Evolutionary conservation across 2,797 vertebrate genomes (phyloP).

Genomic region (Cirrhinus mrigala): DNA sequence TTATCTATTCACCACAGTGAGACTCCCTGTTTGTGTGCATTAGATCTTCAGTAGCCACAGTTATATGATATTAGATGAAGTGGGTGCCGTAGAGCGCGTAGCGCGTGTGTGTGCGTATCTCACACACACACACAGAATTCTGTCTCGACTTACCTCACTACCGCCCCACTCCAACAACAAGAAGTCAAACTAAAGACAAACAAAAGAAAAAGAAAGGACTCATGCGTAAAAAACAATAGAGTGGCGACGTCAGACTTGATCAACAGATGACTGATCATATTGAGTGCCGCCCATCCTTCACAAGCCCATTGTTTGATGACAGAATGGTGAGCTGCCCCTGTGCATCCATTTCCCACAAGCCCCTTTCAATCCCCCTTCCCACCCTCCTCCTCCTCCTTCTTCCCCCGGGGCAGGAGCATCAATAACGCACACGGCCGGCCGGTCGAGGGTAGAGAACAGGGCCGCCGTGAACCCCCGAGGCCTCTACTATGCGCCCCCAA

Average conservation of each 20-base stretch:
- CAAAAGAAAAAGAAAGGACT: conserved; percentile 56
- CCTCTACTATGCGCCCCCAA: conserved; percentile 71
- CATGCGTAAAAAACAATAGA: conserved; percentile 35
- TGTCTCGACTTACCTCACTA: conserved; percentile 29
- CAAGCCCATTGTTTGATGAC: conserved; percentile 94
- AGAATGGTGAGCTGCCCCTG: conserved; percentile 74
- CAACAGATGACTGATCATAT: conserved; percentile 99
- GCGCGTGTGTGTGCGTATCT: background rate
- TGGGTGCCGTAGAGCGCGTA: conserved; percentile 54
- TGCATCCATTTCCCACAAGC: conserved; percentile 87
- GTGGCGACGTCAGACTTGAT: conserved; percentile 85
- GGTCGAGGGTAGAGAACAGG: conserved; percentile 68
- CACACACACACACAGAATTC: conserved; percentile 1
- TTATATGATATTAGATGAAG: conserved; percentile 74
- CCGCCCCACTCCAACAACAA: background rate
- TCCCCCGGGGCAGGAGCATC: conserved; percentile 94
- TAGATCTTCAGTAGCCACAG: conserved; percentile 62
- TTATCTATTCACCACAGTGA: conserved; percentile 60
- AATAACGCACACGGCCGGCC: conserved; percentile 87
- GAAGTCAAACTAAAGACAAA: conserved; percentile 55
- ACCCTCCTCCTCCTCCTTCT: conserved; percentile 78
- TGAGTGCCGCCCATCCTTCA: conserved; percentile 92
- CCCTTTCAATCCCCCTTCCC: conserved; percentile 78
- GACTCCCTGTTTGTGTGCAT: conserved; percentile 59
- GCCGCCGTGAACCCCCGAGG: conserved; percentile 81